phyloP scores from a whole-genome alignment of 2,797 vertebrate genomes.

The Odontamblyopus rebecca region DNA sequence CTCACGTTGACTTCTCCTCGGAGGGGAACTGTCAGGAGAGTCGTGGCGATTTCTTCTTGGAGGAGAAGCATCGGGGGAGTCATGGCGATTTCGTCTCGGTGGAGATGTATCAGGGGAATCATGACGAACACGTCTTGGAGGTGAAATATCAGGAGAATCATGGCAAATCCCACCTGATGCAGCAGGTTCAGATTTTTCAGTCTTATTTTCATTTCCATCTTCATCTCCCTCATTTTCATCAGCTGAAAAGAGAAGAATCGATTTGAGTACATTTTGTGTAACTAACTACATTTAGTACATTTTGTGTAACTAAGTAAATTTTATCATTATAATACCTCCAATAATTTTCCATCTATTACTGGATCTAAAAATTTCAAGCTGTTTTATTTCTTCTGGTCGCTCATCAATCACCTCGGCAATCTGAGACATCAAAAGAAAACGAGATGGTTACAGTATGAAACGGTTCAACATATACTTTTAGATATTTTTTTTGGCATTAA shows the following conservation, averaged over 20 bases:
- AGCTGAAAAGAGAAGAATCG: conserved; percentile 29
- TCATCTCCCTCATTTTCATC: conserved; percentile 48
- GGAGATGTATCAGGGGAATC: conserved; percentile 58
- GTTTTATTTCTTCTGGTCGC: conserved; percentile 88
- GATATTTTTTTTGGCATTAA: neutral
- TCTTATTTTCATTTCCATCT: conserved; percentile 24
- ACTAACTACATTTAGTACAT: neutral
- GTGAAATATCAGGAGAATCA: conserved; percentile 46
- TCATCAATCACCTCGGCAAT: conserved; percentile 94
- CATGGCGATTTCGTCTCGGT: conserved; percentile 34
- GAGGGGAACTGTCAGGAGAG: conserved; percentile 48
- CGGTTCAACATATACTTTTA: neutral
- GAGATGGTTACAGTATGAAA: neutral
- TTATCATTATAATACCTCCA: conserved; percentile 77
- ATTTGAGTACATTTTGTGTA: neutral
- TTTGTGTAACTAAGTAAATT: too few species aligned
- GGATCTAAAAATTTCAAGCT: conserved; percentile 87
- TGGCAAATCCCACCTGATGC: conserved; percentile 28
- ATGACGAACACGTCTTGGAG: conserved; percentile 6
- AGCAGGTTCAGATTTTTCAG: conserved; percentile 30
- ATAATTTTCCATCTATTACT: conserved; percentile 90
- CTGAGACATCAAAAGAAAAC: conserved; percentile 60
- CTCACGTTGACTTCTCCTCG: conserved; percentile 29
- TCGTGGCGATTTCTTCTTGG: conserved; percentile 40
- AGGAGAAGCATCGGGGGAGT: conserved; percentile 44